phyloP scores from a whole-genome alignment of 2,797 vertebrate species.

The Dallia pectoralis region DNA sequence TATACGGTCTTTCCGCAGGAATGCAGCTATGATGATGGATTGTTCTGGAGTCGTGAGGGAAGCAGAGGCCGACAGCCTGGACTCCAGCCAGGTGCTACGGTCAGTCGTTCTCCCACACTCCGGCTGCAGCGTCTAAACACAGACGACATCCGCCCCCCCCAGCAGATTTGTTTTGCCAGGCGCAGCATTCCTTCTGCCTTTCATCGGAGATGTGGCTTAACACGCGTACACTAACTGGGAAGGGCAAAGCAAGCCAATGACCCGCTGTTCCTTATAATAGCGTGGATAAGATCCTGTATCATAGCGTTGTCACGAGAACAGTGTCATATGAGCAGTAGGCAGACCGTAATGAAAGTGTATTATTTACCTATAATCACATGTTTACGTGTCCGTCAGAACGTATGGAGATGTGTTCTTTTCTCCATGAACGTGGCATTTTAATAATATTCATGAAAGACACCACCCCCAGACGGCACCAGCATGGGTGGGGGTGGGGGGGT shows the following conservation, averaged over 20 bases:
- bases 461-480: constrained; percentile 46
- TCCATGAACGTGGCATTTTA: constrained; percentile 9
- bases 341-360: neutral
- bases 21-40: constrained; percentile 17
- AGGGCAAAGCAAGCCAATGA: constrained; percentile 15
- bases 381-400: constrained; percentile 19
- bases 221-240: constrained; percentile 34
- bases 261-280: neutral
- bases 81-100: constrained; percentile 51
- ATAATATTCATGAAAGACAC: constrained; percentile 22
- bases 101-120: constrained; percentile 54
- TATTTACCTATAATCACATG: neutral
- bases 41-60: constrained; percentile 46
- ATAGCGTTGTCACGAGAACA: neutral
- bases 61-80: constrained; percentile 52
- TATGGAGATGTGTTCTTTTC: constrained; percentile 5
- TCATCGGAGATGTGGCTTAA: constrained; percentile 51
- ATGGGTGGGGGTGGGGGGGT: constrained; percentile 44
- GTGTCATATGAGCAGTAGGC: constrained; percentile 1
- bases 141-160: constrained; percentile 27
- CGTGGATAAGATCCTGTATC: neutral
- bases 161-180: constrained; percentile 42
- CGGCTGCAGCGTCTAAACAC: constrained; percentile 12
- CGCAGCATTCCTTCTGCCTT: constrained; percentile 63
- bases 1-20: neutral